These are phyloP conservation scores for Adrianichthys oophorus DNA, from an alignment of 2,797 vertebrate species.

Conservation along the genomic window DNA sequence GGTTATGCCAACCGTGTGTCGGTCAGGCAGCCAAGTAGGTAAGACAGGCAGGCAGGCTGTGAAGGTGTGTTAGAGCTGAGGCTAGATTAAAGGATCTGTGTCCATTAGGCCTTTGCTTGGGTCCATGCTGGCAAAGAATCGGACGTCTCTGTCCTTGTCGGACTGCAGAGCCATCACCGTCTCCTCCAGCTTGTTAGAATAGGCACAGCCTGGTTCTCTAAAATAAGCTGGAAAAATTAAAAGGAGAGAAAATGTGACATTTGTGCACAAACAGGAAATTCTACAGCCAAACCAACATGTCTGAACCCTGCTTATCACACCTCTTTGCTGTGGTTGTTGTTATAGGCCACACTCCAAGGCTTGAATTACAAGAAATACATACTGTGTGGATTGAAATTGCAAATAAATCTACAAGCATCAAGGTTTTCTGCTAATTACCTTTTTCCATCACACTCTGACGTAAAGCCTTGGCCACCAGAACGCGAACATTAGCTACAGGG, in stretches of 20 bases:
- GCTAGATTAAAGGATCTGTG: conserved; percentile 77
- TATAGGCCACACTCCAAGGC: background rate
- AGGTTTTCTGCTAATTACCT: conserved; percentile 65
- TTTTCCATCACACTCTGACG: conserved; percentile 87
- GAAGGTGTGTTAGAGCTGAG: conserved; percentile 16
- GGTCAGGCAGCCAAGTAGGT: conserved; percentile 58
- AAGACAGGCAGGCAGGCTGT: conserved; percentile 59
- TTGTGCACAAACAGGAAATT: background rate
- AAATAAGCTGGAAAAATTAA: conserved; percentile 78
- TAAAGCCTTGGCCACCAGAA: conserved; percentile 87
- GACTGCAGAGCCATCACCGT: conserved; percentile 85
- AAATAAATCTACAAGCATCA: background rate
- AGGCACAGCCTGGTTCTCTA: conserved; percentile 87
- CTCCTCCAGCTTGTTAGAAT: conserved; percentile 87
- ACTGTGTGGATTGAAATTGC: background rate
- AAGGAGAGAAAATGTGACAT: background rate
- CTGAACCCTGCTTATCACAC: background rate
- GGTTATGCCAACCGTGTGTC: conserved; percentile 50
- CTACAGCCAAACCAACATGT: background rate
- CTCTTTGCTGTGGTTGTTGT: background rate
- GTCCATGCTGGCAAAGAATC: conserved; percentile 88
- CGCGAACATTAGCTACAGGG: conserved; percentile 87
- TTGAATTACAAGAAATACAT: background rate
- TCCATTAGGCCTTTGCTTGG: conserved; percentile 77
- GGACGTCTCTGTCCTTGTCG: conserved; percentile 88